phyloP scores from a whole-genome alignment of 2,888 invertebrate genomes.

The Macrosiphum euphorbiae region DNA sequence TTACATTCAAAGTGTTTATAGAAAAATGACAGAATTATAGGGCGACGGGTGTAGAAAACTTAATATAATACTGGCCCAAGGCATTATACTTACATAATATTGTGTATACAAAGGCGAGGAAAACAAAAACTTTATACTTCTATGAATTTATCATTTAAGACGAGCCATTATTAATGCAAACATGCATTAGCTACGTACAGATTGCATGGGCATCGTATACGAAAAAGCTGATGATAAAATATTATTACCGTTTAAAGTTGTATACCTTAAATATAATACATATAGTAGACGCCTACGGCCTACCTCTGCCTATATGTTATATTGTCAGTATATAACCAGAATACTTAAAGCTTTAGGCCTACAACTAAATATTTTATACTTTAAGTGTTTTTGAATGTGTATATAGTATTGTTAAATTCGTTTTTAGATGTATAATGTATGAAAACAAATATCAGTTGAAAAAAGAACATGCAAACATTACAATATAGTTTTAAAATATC shows the following conservation, averaged over 20 bases:
- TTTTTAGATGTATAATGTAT: not conserved
- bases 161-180: conserved; percentile 13
- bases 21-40: conserved; percentile 10
- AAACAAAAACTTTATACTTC: not conserved
- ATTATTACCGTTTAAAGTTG: not conserved
- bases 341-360: not conserved
- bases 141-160: not conserved
- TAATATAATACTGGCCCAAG: not conserved
- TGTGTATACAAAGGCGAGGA: not conserved
- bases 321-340: not conserved
- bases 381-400: not conserved
- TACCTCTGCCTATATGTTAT: not conserved
- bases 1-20: conserved; percentile 13
- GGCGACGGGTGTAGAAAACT: not conserved
- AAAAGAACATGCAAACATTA: not conserved
- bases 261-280: not conserved
- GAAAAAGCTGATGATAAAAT: not conserved
- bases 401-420: not conserved
- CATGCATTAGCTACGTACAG: conserved; percentile 12
- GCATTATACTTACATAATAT: not conserved
- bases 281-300: not conserved
- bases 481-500: not conserved
- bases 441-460: not conserved
- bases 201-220: not conserved
- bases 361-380: conserved; percentile 7